A percentile compares a stretch with the other conserved stretches of the same genome.
phyloP scores from a whole-genome alignment of 2,888 invertebrate genomes.

The Plagiodera versicolora region DNA sequence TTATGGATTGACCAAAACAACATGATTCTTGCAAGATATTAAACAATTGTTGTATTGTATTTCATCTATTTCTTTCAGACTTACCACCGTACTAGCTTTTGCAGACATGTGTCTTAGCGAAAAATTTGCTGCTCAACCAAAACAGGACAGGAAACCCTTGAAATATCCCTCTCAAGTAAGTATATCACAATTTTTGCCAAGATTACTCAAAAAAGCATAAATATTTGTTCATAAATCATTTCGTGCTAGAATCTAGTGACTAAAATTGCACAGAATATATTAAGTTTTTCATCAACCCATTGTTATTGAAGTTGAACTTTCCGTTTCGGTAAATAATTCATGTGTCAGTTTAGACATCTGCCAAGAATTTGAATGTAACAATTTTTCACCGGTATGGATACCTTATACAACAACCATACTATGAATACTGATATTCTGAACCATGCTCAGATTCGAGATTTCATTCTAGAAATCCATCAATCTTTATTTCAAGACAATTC shows the following conservation, averaged over 20 bases:
- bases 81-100: slow-evolving; percentile 43
- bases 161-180: slow-evolving; percentile 45
- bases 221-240: no score
- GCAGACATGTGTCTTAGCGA: slow-evolving; percentile 42
- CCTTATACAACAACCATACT: no score
- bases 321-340: no score
- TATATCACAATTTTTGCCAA: slow-evolving; percentile 20
- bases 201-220: no score
- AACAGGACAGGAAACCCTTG: slow-evolving; percentile 34
- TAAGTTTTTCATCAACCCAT: no score
- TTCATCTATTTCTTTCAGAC: slow-evolving; percentile 39
- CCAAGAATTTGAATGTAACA: no score
- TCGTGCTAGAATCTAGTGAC: no score
- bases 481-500: background rate
- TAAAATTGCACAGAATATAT: no score
- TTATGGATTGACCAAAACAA: no score
- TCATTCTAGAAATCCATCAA: background rate
- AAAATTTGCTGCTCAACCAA: slow-evolving; percentile 30
- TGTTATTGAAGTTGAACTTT: no score
- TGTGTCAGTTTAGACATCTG: background rate
- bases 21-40: no score
- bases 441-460: background rate
- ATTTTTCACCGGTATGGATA: no score
- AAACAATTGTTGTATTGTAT: background rate
- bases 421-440: background rate